phyloP scores from a whole-genome alignment of 2,888 invertebrate species.

The Brenthis hecate region DNA sequence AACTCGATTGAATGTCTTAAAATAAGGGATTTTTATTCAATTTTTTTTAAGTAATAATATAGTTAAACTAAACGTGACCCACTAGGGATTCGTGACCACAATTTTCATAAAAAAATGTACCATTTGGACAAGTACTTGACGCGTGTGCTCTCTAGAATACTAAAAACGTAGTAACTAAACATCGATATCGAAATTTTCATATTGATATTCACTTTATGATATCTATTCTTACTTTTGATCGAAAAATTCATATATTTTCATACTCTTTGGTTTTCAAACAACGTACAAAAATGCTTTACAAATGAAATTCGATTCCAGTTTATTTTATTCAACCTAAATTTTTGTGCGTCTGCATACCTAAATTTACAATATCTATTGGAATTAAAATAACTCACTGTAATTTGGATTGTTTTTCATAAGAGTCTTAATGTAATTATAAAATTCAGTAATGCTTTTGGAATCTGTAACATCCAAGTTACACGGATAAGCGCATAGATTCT shows the following conservation, averaged over 20 bases:
- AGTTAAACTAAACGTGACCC: neutral
- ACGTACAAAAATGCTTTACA: constrained; percentile 1
- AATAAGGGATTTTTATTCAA: too few species aligned
- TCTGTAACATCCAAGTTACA: constrained; percentile 86
- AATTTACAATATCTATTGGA: neutral
- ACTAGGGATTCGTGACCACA: neutral
- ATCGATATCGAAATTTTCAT: constrained; percentile 19
- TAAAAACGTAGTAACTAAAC: constrained; percentile 23
- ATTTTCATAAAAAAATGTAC: constrained; percentile 16
- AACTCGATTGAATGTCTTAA: too few species aligned
- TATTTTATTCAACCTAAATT: neutral
- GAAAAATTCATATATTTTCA: neutral
- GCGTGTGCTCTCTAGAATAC: constrained; percentile 14
- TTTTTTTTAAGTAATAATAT: neutral
- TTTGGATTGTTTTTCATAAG: constrained; percentile 74
- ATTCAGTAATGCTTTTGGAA: constrained; percentile 77
- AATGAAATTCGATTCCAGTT: neutral
- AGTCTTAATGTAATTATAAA: constrained; percentile 69
- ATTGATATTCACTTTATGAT: constrained; percentile 25
- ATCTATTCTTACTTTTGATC: constrained; percentile 13
- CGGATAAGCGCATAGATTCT: constrained; percentile 69
- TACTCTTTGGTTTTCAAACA: constrained; percentile 1
- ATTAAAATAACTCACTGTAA: constrained; percentile 68
- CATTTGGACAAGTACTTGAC: constrained; percentile 3
- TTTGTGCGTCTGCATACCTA: too few species aligned